Base-by-base conservation (phyloP, 2,113 vertebrate species). In the Motacilla alba region DNA sequence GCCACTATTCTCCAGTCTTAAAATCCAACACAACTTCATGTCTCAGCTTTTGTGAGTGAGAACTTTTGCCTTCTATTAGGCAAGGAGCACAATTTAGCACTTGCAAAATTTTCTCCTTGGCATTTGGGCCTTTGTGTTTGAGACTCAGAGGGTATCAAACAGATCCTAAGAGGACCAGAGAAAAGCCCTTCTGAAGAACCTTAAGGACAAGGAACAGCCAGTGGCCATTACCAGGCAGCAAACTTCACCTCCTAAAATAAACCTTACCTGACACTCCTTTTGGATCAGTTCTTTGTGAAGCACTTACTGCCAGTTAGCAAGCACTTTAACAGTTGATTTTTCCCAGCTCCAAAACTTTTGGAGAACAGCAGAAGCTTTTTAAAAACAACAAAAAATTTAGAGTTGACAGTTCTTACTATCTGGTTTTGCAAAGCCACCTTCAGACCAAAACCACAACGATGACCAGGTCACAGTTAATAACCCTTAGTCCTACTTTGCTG, bases 171-270 rank as follows among this genome's bases (percentile, higher is more conserved):
- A 59, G n/a, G n/a, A 63, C 4, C 28, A 23, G 7, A 16, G 60
- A 11, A 62, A 82, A 79, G 44, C 33, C 66, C 4, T 63, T 35
- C 67, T 0, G 0, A n/a, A 64, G 62, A 52, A 60, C 11, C 8
- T 4, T 6, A n/a, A 0, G 3, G 6, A 44, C 13, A 30, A 69
- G 39, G 30, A 64, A 78, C 13, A 52, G 23, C 15, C 43, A 26
- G 30, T 4, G 21, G 37, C 43, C 82, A 33, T 0, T 28, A 17
- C 10, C 35, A 14, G 0, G 7, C 0, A 43, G 35, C 8, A 1
- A 83, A 64, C 10, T 13, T 35, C 24, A 46, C 0, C 26, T 19
- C 67, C 37, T 19, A 50, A 27, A 55, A 64, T 0, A 66, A 31
- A 58, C 11, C 20, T 66, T 8, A n/a, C 9, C 24, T 8, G 3